Evolutionary conservation across 2,113 vertebrate species (phyloP).

Genomic region (Tretioscincus oriximinensis): DNA sequence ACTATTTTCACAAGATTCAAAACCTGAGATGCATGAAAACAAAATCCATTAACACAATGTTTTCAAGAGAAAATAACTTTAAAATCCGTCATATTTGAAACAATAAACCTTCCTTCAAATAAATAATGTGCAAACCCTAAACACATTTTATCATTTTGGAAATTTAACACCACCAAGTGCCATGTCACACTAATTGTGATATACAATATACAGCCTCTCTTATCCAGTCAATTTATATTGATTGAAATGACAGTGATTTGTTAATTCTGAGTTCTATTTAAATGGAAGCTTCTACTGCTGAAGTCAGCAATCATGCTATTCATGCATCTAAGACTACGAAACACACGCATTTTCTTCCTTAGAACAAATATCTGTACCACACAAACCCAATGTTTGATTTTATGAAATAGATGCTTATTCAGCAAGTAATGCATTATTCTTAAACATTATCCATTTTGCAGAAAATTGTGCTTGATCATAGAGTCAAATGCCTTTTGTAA

Average conservation of each 20-base stretch:
- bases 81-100: conserved; percentile 23
- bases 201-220: conserved; percentile 9
- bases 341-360: conserved; percentile 33
- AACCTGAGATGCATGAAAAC: neutral
- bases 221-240: conserved; percentile 37
- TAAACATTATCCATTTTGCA: conserved; percentile 42
- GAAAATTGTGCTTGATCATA: conserved; percentile 15
- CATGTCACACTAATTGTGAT: conserved; percentile 4
- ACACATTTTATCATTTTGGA: conserved; percentile 1
- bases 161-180: conserved; percentile 9
- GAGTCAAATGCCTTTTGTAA: neutral
- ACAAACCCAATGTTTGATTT: conserved; percentile 20
- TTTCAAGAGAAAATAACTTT: conserved; percentile 17
- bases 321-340: conserved; percentile 4
- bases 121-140: conserved; percentile 3
- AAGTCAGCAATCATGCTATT: conserved; percentile 41
- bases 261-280: conserved; percentile 38
- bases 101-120: conserved; percentile 12
- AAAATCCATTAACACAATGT: neutral
- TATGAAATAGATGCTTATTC: conserved; percentile 45
- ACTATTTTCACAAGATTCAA: neutral
- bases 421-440: conserved; percentile 50
- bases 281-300: conserved; percentile 27
- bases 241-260: conserved; percentile 25
- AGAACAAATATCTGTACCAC: conserved; percentile 35